Conservation (phyloP, 2,113 vertebrate species). For the Erinaceus europaeus region DNA sequence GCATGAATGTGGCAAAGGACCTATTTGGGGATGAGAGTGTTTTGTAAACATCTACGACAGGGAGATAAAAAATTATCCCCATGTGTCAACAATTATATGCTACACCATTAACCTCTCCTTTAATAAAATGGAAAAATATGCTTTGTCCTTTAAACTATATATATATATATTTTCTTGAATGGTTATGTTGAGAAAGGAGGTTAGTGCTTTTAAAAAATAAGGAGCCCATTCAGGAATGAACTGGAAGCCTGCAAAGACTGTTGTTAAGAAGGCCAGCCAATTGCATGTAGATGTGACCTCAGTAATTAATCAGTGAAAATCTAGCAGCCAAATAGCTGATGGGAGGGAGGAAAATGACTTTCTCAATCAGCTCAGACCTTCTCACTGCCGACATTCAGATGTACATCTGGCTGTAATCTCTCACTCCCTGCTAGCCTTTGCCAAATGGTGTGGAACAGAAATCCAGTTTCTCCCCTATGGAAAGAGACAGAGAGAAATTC, state of each 20-base stretch:
- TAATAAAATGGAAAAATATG: not conserved
- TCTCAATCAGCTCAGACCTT: conserved; percentile 66
- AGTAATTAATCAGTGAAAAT: conserved; percentile 65
- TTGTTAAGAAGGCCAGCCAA: conserved; percentile 38
- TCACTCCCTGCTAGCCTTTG: conserved; percentile 63
- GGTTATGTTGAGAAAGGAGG: conserved; percentile 20
- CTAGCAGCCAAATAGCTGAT: conserved; percentile 62
- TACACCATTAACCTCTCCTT: too few species aligned
- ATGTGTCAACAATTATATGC: too few species aligned
- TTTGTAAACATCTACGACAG: too few species aligned
- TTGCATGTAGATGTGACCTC: conserved; percentile 39
- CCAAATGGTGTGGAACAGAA: conserved; percentile 66
- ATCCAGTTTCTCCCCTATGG: conserved; percentile 58
- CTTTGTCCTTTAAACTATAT: not conserved
- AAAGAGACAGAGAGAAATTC: conserved; percentile 67
- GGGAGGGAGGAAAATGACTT: conserved; percentile 58
- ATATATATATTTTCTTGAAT: not conserved
- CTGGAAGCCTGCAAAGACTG: conserved; percentile 43
- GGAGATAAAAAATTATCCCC: too few species aligned
- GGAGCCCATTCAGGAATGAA: conserved; percentile 29
- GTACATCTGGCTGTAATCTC: conserved; percentile 70
- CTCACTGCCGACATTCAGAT: conserved; percentile 65
- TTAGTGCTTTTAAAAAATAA: conserved; percentile 14
- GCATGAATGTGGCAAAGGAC: too few species aligned
- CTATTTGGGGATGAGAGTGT: too few species aligned